A percentile compares a stretch with the other conserved stretches of the same genome.
These are phyloP conservation scores for Adelosebastes latens DNA, from an alignment of 2,797 vertebrate species.

Conservation along the genomic window DNA sequence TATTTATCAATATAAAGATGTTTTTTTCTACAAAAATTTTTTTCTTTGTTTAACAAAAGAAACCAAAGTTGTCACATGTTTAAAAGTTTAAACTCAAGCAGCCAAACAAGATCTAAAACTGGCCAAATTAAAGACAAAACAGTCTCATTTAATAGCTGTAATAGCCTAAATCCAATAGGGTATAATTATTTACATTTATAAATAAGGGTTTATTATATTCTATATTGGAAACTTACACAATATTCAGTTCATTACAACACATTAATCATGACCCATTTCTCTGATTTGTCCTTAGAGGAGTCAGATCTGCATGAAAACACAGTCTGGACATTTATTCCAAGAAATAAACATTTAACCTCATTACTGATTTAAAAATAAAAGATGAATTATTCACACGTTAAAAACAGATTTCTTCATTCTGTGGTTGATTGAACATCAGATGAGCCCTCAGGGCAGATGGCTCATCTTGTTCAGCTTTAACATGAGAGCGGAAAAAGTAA, in stretches of 20 bases:
- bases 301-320: background rate
- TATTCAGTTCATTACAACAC: background rate
- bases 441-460: background rate
- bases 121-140: too few species aligned
- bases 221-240: background rate
- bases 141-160: too few species aligned
- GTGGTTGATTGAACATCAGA: background rate
- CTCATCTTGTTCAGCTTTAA: background rate
- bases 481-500: background rate
- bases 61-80: too few species aligned
- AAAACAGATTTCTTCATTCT: background rate
- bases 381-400: background rate
- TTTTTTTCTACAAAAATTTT: too few species aligned
- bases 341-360: background rate
- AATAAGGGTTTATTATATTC: too few species aligned
- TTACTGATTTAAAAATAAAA: background rate
- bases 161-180: too few species aligned
- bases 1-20: too few species aligned
- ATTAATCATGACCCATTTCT: conserved; percentile 11
- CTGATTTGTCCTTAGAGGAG: background rate
- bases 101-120: too few species aligned
- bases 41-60: too few species aligned
- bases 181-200: too few species aligned
- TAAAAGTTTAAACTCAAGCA: too few species aligned
- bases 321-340: background rate